Percentiles rank a stretch among this genome's conserved stretches.
Evolutionary conservation across 2,888 invertebrate genomes (phyloP).

Genomic region (Scaptomyza cyrtandrae): DNA sequence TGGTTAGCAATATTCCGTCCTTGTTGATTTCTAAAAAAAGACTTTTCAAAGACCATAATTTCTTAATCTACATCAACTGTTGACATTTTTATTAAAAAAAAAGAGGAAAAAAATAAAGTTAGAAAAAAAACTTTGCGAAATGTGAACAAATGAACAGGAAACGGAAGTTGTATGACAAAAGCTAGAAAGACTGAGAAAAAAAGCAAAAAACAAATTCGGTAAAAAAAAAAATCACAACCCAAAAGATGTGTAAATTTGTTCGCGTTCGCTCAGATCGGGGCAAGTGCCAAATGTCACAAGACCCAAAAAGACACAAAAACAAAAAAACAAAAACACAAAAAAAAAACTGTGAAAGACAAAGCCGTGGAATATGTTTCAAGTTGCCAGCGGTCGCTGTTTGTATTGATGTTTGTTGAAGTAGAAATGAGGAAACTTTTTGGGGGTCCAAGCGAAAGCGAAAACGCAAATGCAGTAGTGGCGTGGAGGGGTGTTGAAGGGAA

Average conservation of each 20-base stretch:
- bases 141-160: conserved; percentile 81
- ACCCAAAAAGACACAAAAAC: conserved; percentile 14
- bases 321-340: conserved; percentile 29
- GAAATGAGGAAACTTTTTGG: conserved; percentile 81
- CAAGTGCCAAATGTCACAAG: conserved; percentile 77
- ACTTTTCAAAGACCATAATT: conserved; percentile 66
- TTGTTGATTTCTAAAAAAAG: conserved; percentile 15
- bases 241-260: conserved; percentile 76
- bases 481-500: conserved; percentile 8
- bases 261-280: conserved; percentile 42
- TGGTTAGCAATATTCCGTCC: conserved; percentile 23
- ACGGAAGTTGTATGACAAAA: conserved; percentile 74
- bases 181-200: conserved; percentile 27
- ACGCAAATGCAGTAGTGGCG: conserved; percentile 10
- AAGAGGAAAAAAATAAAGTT: not conserved
- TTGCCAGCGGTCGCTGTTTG: conserved; percentile 55
- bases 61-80: conserved; percentile 79
- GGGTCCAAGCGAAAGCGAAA: conserved; percentile 28
- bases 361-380: conserved; percentile 54
- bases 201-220: conserved; percentile 32
- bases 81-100: conserved; percentile 78
- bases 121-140: conserved; percentile 56
- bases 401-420: conserved; percentile 77
- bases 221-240: conserved; percentile 40
- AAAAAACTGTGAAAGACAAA: conserved; percentile 24